phyloP scores from a whole-genome alignment of 2,888 invertebrate genomes.

The Acanthosoma haemorrhoidale region DNA sequence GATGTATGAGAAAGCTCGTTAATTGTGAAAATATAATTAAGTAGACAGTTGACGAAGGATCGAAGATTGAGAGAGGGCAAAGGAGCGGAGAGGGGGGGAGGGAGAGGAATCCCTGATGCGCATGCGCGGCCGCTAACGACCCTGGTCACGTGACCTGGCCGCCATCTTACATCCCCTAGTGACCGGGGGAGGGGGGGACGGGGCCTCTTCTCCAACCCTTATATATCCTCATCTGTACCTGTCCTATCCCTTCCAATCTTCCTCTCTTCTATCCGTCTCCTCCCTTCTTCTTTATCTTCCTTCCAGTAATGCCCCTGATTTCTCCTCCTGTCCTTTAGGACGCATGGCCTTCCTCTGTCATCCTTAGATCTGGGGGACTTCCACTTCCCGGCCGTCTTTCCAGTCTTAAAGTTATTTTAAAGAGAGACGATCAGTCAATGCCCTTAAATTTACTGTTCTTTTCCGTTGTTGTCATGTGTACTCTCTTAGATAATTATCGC shows the following conservation, averaged over 20 bases:
- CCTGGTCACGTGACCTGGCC: slow-evolving; percentile 12
- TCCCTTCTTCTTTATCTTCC: background rate
- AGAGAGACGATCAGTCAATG: too few relatives aligned
- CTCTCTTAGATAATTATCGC: too few relatives aligned
- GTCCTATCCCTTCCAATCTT: slow-evolving; percentile 8
- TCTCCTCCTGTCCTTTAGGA: background rate
- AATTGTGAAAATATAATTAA: too few relatives aligned
- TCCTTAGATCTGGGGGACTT: background rate
- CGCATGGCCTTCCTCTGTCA: background rate
- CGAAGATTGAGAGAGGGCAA: background rate
- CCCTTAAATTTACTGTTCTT: too few relatives aligned
- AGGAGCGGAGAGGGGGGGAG: background rate
- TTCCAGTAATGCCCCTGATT: background rate
- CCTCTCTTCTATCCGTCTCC: background rate
- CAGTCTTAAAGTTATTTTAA: too few relatives aligned
- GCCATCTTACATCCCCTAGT: slow-evolving; percentile 10
- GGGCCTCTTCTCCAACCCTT: background rate
- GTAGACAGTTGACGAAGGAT: too few relatives aligned
- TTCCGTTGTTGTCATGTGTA: too few relatives aligned
- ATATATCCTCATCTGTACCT: slow-evolving; percentile 17
- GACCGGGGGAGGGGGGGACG: background rate
- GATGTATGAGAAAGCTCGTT: too few relatives aligned
- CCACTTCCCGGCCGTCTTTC: too few relatives aligned
- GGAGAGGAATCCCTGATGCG: background rate
- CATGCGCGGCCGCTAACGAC: slow-evolving; percentile 6